phyloP scores from a whole-genome alignment of 2,888 invertebrate species.

The Drosophila quinaria region DNA sequence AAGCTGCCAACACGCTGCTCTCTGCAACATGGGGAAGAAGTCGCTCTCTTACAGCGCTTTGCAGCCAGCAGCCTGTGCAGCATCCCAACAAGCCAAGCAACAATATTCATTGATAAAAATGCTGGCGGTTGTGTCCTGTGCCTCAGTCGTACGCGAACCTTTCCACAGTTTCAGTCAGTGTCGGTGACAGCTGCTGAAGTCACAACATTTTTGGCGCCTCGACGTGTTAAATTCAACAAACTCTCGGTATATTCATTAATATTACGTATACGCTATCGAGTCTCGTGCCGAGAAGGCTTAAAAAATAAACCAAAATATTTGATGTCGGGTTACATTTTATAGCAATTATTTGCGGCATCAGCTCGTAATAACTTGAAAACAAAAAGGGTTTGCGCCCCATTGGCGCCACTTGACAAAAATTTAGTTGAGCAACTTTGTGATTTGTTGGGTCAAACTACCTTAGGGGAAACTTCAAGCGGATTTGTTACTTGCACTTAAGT shows the following conservation, averaged over 20 bases:
- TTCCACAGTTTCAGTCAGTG: conserved; percentile 46
- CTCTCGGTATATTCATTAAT: conserved; percentile 15
- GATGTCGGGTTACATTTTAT: not conserved
- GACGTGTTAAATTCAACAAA: conserved; percentile 2
- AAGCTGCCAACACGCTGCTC: conserved; percentile 1
- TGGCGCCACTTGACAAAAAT: conserved; percentile 57
- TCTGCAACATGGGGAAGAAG: conserved; percentile 8
- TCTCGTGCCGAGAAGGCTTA: too few relatives aligned
- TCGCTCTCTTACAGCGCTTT: conserved; percentile 20
- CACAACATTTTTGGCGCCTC: conserved; percentile 32
- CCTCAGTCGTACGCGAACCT: conserved; percentile 74
- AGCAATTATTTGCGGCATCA: not conserved
- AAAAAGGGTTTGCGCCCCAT: conserved; percentile 34
- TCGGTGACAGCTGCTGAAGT: conserved; percentile 5
- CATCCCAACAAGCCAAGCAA: conserved; percentile 36
- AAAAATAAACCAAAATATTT: not conserved
- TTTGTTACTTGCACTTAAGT: conserved; percentile 15
- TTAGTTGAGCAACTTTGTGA: conserved; percentile 46
- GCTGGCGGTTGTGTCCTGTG: conserved; percentile 59
- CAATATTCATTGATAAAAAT: conserved; percentile 82
- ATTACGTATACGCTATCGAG: conserved; percentile 44
- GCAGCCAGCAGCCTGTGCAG: conserved; percentile 29
- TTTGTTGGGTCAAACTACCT: conserved; percentile 14
- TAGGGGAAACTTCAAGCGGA: conserved; percentile 28
- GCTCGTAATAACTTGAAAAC: not conserved